Evolutionary conservation across 1,140 invertebrate species (phyloP).

Genomic region (Cydia fagiglandana): DNA sequence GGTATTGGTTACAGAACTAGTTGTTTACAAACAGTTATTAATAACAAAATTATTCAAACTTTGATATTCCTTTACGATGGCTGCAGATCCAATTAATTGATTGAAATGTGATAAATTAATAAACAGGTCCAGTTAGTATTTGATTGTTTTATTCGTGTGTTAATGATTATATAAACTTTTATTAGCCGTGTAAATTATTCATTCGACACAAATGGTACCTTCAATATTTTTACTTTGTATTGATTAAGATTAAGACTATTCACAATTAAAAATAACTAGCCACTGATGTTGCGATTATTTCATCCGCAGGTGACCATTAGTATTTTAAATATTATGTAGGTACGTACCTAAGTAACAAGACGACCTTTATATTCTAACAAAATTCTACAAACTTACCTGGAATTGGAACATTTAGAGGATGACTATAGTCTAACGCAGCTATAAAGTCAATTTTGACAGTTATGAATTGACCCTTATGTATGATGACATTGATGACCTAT

Average conservation of each 20-base stretch:
- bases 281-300: background rate
- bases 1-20: slow-evolving; percentile 49
- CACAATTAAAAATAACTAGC: background rate
- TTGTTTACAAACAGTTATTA: slow-evolving; percentile 36
- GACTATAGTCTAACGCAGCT: too few species aligned
- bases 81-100: slow-evolving; percentile 28
- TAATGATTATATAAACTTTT: background rate
- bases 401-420: too few species aligned
- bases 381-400: too few species aligned
- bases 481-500: too few species aligned
- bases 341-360: too few species aligned
- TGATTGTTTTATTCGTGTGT: background rate
- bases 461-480: too few species aligned
- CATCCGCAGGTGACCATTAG: too few species aligned
- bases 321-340: too few species aligned
- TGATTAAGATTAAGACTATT: background rate
- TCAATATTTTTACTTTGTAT: background rate
- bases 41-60: slow-evolving; percentile 25
- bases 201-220: background rate
- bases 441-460: too few species aligned
- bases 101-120: slow-evolving; percentile 18
- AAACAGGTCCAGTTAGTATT: background rate
- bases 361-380: too few species aligned
- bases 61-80: slow-evolving; percentile 22
- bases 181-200: background rate